A percentile compares a stretch with the other conserved stretches of the same genome.
phyloP scores from a whole-genome alignment of 2,797 vertebrate species.

The Trachops cirrhosus region DNA sequence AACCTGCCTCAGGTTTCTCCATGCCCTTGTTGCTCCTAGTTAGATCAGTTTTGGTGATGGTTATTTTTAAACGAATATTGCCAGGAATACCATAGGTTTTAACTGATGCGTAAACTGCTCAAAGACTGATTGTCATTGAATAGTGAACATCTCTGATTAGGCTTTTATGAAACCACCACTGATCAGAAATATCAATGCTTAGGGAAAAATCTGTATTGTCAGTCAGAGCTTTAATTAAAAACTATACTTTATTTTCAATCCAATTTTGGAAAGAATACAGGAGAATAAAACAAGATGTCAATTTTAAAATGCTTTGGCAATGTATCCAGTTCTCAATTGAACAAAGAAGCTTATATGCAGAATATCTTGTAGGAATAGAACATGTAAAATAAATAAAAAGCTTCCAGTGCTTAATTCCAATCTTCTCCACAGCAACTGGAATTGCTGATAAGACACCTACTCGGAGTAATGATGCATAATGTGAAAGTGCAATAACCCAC shows the following conservation, averaged over 20 bases:
- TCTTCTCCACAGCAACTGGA: slow-evolving; percentile 84
- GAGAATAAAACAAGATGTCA: slow-evolving; percentile 78
- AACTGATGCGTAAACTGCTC: slow-evolving; percentile 42
- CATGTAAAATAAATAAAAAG: slow-evolving; percentile 84
- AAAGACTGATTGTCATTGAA: slow-evolving; percentile 63
- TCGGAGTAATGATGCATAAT: slow-evolving; percentile 84
- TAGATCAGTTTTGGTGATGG: slow-evolving; percentile 58
- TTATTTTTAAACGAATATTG: slow-evolving; percentile 70
- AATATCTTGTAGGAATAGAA: slow-evolving; percentile 85
- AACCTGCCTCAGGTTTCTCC: slow-evolving; percentile 64
- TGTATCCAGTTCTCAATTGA: slow-evolving; percentile 80
- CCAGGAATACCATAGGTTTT: slow-evolving; percentile 65
- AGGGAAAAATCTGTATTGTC: slow-evolving; percentile 61
- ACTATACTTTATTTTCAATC: slow-evolving; percentile 83
- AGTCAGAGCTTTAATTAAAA: slow-evolving; percentile 81
- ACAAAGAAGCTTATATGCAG: slow-evolving; percentile 84
- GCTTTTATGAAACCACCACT: slow-evolving; percentile 68
- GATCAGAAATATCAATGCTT: slow-evolving; percentile 71
- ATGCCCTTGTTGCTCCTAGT: slow-evolving; percentile 61
- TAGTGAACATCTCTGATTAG: slow-evolving; percentile 62
- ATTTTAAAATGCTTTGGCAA: slow-evolving; percentile 82
- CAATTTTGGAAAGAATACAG: slow-evolving; percentile 82
- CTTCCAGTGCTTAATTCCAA: slow-evolving; percentile 84
- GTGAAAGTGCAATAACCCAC: slow-evolving; percentile 81
- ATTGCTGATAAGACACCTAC: slow-evolving; percentile 85